These are phyloP conservation scores for Calcarius lapponicus DNA, from an alignment of 2,797 vertebrate species.

Conservation along the genomic window DNA sequence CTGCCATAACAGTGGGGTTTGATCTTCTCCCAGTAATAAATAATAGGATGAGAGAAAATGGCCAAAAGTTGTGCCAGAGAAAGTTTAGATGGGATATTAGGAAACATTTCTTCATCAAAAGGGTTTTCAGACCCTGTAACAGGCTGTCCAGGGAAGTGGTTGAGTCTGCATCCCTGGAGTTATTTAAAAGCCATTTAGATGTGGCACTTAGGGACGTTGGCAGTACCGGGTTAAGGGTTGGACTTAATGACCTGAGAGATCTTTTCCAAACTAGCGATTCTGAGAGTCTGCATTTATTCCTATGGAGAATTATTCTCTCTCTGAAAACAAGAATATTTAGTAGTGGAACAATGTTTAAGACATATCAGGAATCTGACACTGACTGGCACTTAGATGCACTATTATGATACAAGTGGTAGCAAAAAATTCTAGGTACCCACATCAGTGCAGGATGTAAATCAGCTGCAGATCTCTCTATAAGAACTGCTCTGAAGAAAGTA, in stretches of 20 bases:
- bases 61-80: not conserved
- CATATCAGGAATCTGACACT: not conserved
- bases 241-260: not conserved
- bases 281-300: not conserved
- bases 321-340: not conserved
- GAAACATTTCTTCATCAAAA: not conserved
- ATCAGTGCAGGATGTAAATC: not conserved
- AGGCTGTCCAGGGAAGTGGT: not conserved
- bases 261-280: not conserved
- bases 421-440: not conserved
- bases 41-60: not conserved
- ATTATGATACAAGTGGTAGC: not conserved
- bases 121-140: not conserved
- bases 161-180: not conserved
- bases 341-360: not conserved
- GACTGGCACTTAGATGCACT: not conserved
- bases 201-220: not conserved
- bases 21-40: not conserved
- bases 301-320: not conserved
- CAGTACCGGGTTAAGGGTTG: not conserved
- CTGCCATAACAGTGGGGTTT: too few species aligned
- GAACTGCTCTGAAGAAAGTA: not conserved
- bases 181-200: not conserved
- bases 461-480: not conserved
- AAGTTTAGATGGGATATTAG: not conserved